Percentiles rank a stretch among this genome's conserved stretches.
phyloP scores from a whole-genome alignment of 2,888 invertebrate genomes.

The Catocala sponsa region DNA sequence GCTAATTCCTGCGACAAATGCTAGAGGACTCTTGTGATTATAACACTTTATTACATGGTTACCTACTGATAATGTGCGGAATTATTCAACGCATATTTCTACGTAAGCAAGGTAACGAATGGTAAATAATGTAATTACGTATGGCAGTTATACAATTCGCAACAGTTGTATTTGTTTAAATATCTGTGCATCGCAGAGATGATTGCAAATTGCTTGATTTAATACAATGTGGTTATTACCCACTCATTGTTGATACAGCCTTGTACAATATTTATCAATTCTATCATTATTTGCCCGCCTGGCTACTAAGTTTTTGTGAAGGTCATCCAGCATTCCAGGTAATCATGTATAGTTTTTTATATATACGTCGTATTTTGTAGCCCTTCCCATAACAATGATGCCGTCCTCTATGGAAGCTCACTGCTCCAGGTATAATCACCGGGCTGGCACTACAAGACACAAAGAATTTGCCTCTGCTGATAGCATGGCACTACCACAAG shows the following conservation, averaged over 20 bases:
- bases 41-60: constrained; percentile 9
- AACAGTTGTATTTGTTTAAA: background rate
- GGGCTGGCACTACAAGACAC: too few species aligned
- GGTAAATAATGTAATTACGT: constrained; percentile 1
- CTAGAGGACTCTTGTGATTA: constrained; percentile 25
- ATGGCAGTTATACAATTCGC: background rate
- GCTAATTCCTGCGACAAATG: constrained; percentile 33
- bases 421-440: too few species aligned
- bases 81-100: background rate
- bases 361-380: too few species aligned
- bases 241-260: background rate
- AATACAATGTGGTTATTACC: background rate
- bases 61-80: constrained; percentile 1
- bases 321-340: too few species aligned
- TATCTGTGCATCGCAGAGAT: background rate
- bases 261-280: too few species aligned
- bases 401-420: too few species aligned
- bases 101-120: background rate
- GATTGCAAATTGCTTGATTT: background rate
- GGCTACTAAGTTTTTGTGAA: too few species aligned
- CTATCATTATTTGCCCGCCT: too few species aligned
- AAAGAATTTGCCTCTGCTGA: too few species aligned
- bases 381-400: too few species aligned
- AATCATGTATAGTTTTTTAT: too few species aligned
- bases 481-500: too few species aligned